Percentiles rank a stretch among this genome's conserved stretches.
Evolutionary conservation across 2,797 vertebrate species (phyloP).

Genomic region (Myotis findleyi): DNA sequence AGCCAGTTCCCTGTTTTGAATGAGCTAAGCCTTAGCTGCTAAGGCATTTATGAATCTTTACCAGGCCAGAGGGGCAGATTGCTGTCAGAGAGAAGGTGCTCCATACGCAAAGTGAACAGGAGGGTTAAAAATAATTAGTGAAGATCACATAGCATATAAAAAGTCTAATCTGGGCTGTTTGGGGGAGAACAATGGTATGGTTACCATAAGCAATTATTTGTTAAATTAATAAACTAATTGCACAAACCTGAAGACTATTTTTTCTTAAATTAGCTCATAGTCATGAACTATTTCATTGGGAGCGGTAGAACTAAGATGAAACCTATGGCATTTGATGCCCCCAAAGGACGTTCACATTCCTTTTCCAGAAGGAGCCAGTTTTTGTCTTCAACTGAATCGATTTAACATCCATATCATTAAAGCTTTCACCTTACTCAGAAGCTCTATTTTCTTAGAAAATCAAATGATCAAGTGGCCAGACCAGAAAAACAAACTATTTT

Average conservation of each 20-base stretch:
- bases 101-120: neutral
- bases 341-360: neutral
- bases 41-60: neutral
- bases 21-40: neutral
- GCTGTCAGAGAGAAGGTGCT: neutral
- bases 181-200: neutral
- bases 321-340: neutral
- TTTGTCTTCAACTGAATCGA: neutral
- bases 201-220: neutral
- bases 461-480: neutral
- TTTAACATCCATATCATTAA: neutral
- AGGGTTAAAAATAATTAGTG: neutral
- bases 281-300: neutral
- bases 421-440: neutral
- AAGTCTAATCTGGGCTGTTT: neutral
- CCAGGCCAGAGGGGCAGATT: neutral
- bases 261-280: constrained; percentile 27
- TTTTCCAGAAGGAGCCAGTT: neutral
- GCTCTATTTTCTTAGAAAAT: constrained; percentile 36
- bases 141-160: neutral
- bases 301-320: neutral
- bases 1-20: neutral
- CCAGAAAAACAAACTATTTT: constrained; percentile 11
- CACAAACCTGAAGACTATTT: neutral
- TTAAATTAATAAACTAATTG: neutral